These are phyloP conservation scores for Bothrops jararaca DNA, from an alignment of 2,113 vertebrate genomes.

Conservation along the genomic window DNA sequence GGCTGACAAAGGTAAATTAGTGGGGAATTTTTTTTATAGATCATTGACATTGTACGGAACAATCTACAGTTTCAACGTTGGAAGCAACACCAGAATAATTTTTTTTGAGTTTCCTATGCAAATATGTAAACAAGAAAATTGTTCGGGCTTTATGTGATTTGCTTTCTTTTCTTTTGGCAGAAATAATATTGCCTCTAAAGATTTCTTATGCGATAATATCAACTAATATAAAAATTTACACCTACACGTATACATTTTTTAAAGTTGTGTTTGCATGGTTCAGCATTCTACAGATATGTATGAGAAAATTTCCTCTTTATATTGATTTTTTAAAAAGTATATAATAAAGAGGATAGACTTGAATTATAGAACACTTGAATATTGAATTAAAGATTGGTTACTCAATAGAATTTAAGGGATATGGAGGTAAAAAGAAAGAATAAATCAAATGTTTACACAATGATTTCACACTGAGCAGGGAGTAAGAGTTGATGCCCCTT, in stretches of 20 bases:
- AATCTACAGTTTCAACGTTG: neutral
- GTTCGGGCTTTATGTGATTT: neutral
- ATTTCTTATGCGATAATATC: neutral
- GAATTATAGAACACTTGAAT: neutral
- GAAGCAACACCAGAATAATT: neutral
- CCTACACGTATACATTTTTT: neutral
- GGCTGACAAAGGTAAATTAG: slow-evolving; percentile 77
- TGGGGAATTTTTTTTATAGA: neutral
- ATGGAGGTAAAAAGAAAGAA: neutral
- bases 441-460: neutral
- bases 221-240: neutral
- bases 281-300: neutral
- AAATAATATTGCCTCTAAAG: neutral
- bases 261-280: neutral
- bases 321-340: neutral
- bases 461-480: neutral
- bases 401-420: neutral
- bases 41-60: neutral
- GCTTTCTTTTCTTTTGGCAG: neutral
- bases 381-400: neutral
- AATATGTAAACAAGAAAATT: neutral
- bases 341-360: neutral
- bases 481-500: neutral
- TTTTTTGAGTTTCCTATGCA: neutral
- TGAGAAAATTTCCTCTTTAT: neutral